Evolutionary conservation across 1,140 invertebrate species (phyloP), one percentile per base, ranked within the genome.

Genomic region (Helicoverpa armigera): DNA sequence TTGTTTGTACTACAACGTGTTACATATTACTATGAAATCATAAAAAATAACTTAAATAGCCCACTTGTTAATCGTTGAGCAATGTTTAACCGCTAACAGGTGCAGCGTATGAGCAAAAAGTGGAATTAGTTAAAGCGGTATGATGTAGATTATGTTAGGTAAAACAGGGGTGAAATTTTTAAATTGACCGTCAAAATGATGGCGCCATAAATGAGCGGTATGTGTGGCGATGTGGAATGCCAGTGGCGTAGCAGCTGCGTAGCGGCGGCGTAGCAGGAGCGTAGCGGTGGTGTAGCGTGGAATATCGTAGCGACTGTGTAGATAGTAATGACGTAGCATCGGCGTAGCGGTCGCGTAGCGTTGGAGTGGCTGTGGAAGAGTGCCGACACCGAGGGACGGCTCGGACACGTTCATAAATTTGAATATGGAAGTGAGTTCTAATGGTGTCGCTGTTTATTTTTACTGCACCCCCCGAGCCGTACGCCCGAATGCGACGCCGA

Each of bases 361-460:
- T 3, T 54, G 74, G 43, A 43, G 50, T 78, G 81, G 54, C 56
- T 43, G 79, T 18, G 75, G 74, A 67, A 31, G 35, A 67, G 16
- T 11, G 31, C 18, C 63, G 63, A 35, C 43, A 50, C 35, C 3
- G 7, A 56, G 69, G 54, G 53, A 81, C 51, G 80, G 83, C 83
- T 85, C 85, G 91, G 88, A 90, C 91, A 91, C 91, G 92, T 93
- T 94, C 92, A 93, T 95, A 94, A 94, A 95, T 95, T 95, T 94
- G 94, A 95, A 94, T 95, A 94, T 95, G 90, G 92, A 95, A 94
- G 92, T 95, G 94, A 95, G 92, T 94, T 95, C 92, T 95, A 95
- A 95, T 95, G 92, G 94, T 91, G 92, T 90, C 90, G 88, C 90
- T 95, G 94, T 95, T 94, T 95, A 95, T 95, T 95, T 95, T 95